These are phyloP conservation scores for Pemphigus obesinymphae DNA, from an alignment of 1,140 invertebrate genomes.

Conservation along the genomic window DNA sequence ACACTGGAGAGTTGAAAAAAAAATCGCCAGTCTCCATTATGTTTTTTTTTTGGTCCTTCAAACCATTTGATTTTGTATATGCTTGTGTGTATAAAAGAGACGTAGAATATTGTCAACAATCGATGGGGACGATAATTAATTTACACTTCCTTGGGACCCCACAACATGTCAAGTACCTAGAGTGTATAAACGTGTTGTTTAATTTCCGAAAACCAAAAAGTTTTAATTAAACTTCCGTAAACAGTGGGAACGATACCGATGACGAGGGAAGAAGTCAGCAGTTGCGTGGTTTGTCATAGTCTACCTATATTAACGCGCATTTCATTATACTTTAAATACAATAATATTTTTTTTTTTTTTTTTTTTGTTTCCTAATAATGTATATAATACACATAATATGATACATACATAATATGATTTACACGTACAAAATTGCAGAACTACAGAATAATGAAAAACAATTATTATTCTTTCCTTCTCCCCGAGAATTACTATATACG, in stretches of 20 bases:
- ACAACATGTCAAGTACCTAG: background rate
- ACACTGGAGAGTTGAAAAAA: background rate
- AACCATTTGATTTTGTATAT: background rate
- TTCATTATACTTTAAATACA: background rate
- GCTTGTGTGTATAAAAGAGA: background rate
- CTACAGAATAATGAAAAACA: too few species aligned
- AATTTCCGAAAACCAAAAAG: conserved; percentile 29
- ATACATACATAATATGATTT: too few species aligned
- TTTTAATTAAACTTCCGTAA: conserved; percentile 26
- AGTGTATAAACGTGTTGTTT: conserved; percentile 22
- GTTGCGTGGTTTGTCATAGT: background rate
- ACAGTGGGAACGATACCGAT: background rate
- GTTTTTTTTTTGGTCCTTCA: background rate
- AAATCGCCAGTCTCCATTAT: background rate
- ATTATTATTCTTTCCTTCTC: too few species aligned
- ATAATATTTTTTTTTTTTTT: too few species aligned
- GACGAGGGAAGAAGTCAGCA: too few species aligned
- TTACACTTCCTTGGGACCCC: background rate
- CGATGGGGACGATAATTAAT: conserved; percentile 21
- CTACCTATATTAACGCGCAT: conserved; percentile 1
- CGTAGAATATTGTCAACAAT: conserved; percentile 6
- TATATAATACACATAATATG: too few species aligned
- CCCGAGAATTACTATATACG: too few species aligned
- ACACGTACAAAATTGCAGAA: too few species aligned
- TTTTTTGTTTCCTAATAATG: too few species aligned